Conservation (phyloP, 2,888 invertebrate species). For the Elegia similella region DNA sequence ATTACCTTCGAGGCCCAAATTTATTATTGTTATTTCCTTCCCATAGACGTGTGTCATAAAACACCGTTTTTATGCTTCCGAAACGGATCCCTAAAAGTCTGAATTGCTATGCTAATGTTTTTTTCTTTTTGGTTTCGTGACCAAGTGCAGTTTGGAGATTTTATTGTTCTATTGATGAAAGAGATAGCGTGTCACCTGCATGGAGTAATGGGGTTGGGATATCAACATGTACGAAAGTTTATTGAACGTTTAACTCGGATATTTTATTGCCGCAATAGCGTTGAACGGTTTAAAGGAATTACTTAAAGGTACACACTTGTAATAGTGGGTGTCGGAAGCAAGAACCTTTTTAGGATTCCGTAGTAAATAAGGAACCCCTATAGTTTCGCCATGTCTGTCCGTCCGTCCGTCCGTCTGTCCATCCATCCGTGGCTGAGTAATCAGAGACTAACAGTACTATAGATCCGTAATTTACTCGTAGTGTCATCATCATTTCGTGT, state of each 20-base stretch:
- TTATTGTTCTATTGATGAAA: slow-evolving; percentile 46
- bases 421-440: no score
- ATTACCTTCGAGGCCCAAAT: slow-evolving; percentile 24
- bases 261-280: neutral
- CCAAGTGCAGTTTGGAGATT: slow-evolving; percentile 47
- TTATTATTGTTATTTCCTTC: slow-evolving; percentile 26
- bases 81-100: slow-evolving; percentile 34
- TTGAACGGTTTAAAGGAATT: no score
- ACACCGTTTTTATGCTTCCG: slow-evolving; percentile 28
- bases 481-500: no score
- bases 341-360: no score
- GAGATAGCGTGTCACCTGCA: slow-evolving; percentile 21
- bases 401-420: no score
- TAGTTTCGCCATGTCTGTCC: no score
- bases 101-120: slow-evolving; percentile 43
- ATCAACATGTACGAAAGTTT: neutral
- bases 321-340: no score
- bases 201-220: neutral
- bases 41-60: slow-evolving; percentile 26
- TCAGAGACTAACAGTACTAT: no score
- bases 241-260: neutral
- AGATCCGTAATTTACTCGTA: no score
- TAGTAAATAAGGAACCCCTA: no score
- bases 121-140: slow-evolving; percentile 51
- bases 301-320: no score